phyloP scores from a whole-genome alignment of 2,797 vertebrate genomes.

The Hydrocynus forskahlii region DNA sequence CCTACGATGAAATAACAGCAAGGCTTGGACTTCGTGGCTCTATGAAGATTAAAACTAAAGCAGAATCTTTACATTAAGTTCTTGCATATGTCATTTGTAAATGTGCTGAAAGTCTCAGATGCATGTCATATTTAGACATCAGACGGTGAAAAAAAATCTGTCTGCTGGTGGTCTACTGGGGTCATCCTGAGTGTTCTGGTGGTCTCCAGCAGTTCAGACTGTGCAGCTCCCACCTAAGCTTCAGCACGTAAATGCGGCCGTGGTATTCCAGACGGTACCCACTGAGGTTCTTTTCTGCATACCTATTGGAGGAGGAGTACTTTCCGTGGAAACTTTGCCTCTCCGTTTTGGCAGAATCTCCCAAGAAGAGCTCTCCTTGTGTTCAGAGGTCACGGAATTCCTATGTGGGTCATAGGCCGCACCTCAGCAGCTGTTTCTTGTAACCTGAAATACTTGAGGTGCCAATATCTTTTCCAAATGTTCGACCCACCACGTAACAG shows the following conservation, averaged over 20 bases:
- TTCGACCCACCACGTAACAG: constrained; percentile 62
- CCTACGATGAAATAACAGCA: too few species aligned
- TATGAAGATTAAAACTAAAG: too few species aligned
- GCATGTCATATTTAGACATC: not conserved
- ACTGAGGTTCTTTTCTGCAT: not conserved
- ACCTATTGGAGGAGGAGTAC: not conserved
- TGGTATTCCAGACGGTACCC: not conserved
- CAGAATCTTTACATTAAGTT: too few species aligned
- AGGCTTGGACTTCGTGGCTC: too few species aligned
- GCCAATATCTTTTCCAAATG: constrained; percentile 80
- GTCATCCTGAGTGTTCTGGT: constrained; percentile 18
- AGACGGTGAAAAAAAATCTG: not conserved
- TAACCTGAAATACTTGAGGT: constrained; percentile 81
- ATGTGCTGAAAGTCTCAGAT: not conserved
- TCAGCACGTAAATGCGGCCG: not conserved
- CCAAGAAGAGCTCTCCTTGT: constrained; percentile 27
- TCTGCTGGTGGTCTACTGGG: constrained; percentile 41
- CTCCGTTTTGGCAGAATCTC: constrained; percentile 22
- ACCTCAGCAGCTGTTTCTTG: constrained; percentile 83
- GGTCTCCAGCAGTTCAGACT: not conserved
- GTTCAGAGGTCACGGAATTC: constrained; percentile 57
- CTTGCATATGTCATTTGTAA: too few species aligned
- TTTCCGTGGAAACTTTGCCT: constrained; percentile 9
- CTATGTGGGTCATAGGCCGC: constrained; percentile 66
- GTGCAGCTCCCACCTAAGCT: not conserved